A percentile compares a stretch with the other conserved stretches of the same genome.
These are phyloP conservation scores for Periophthalmodon schlosseri DNA, from an alignment of 2,113 vertebrate species.

Conservation along the genomic window DNA sequence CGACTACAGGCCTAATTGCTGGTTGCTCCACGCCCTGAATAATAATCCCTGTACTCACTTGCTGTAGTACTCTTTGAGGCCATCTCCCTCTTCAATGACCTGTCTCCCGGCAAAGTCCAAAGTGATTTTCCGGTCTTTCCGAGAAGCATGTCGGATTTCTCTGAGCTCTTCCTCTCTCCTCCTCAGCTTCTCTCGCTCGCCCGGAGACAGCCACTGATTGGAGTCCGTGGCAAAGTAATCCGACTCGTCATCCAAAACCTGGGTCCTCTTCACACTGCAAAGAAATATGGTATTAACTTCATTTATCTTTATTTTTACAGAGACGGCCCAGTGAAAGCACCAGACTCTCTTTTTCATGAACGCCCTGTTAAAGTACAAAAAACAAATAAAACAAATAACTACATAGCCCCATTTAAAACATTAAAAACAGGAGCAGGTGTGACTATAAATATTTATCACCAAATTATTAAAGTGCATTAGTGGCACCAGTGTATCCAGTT, in stretches of 20 bases:
- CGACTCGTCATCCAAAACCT: slow-evolving; percentile 93
- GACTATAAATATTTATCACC: too few species aligned
- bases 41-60: slow-evolving; percentile 74
- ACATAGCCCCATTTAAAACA: too few species aligned
- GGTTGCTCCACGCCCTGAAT: not conserved
- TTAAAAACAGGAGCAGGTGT: too few species aligned
- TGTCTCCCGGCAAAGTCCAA: slow-evolving; percentile 93
- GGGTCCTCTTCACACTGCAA: slow-evolving; percentile 87
- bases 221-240: slow-evolving; percentile 96
- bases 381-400: too few species aligned
- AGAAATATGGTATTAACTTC: not conserved
- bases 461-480: too few species aligned
- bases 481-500: too few species aligned
- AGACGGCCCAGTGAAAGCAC: too few species aligned
- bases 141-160: slow-evolving; percentile 88
- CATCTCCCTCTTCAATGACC: slow-evolving; percentile 84
- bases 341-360: too few species aligned
- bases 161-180: slow-evolving; percentile 87
- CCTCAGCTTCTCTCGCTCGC: slow-evolving; percentile 84
- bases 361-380: too few species aligned
- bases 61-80: slow-evolving; percentile 85
- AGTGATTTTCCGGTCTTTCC: slow-evolving; percentile 86
- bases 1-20: too few species aligned
- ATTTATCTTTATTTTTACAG: too few species aligned
- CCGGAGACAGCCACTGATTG: slow-evolving; percentile 93